Percentiles rank a stretch among this genome's conserved stretches.
Conservation (phyloP, 1,140 invertebrate genomes). For the Papilio machaon region DNA sequence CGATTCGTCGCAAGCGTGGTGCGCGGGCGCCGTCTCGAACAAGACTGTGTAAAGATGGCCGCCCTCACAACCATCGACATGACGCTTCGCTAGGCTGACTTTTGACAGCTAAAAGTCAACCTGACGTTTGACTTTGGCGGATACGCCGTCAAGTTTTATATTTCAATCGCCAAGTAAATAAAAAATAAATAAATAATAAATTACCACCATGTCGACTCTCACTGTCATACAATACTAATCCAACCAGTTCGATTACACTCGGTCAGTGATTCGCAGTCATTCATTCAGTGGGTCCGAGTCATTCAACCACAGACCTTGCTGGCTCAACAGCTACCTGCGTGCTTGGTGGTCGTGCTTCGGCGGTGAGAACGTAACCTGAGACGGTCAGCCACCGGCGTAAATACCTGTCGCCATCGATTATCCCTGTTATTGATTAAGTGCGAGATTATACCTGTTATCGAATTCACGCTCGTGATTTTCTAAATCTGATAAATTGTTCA, state of each 20-base stretch:
- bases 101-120: no score
- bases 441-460: background rate
- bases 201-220: background rate
- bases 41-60: no score
- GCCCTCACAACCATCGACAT: no score
- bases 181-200: background rate
- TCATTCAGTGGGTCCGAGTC: background rate
- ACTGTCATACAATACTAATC: background rate
- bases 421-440: background rate
- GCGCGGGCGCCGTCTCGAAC: no score
- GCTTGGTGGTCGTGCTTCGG: constrained; percentile 9
- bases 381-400: background rate
- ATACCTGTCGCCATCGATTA: constrained; percentile 17
- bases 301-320: background rate
- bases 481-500: background rate
- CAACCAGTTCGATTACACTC: constrained; percentile 14
- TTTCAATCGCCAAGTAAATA: background rate
- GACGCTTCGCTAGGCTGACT: no score
- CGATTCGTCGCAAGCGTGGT: no score
- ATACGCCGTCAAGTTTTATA: no score
- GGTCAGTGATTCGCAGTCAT: constrained; percentile 27
- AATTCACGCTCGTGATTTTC: background rate
- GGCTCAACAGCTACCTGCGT: background rate
- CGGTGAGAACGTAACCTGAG: constrained; percentile 13
- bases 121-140: no score